phyloP scores from a whole-genome alignment of 2,113 vertebrate species.

The Butastur rufipennis region DNA sequence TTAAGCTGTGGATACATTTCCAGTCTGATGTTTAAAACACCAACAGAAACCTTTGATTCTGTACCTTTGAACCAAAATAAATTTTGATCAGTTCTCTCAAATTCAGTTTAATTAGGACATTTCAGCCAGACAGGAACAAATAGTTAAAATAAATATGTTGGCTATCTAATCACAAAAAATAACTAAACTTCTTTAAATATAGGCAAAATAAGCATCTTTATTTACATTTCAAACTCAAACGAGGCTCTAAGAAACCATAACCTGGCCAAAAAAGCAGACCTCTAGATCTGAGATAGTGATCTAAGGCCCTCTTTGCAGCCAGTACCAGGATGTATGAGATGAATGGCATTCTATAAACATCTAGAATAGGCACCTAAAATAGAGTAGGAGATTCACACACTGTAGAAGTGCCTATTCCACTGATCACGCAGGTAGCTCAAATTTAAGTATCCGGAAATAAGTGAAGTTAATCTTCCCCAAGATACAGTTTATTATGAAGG shows the following conservation, averaged over 20 bases:
- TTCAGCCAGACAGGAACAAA: not conserved
- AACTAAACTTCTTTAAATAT: not conserved
- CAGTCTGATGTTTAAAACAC: conserved; percentile 89
- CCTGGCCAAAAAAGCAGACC: not conserved
- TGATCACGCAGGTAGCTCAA: not conserved
- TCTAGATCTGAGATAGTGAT: not conserved
- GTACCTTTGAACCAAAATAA: conserved; percentile 79
- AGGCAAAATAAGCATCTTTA: not conserved
- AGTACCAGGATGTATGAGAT: accelerated
- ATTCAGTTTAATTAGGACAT: not conserved
- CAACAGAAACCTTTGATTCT: conserved; percentile 91
- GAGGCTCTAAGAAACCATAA: not conserved
- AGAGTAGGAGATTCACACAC: not conserved
- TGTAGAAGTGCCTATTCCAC: not conserved
- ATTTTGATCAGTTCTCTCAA: conserved; percentile 14
- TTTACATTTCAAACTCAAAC: not conserved
- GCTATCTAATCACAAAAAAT: not conserved
- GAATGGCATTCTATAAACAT: not conserved
- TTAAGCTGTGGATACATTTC: conserved; percentile 89
- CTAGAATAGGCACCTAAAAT: not conserved
- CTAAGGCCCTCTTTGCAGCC: not conserved
- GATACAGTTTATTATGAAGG: not conserved
- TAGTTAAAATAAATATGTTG: not conserved
- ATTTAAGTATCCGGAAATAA: not conserved
- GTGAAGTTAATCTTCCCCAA: not conserved